These are phyloP conservation scores for Aphaenogaster ashmeadi DNA, from an alignment of 1,140 invertebrate species.

Conservation along the genomic window DNA sequence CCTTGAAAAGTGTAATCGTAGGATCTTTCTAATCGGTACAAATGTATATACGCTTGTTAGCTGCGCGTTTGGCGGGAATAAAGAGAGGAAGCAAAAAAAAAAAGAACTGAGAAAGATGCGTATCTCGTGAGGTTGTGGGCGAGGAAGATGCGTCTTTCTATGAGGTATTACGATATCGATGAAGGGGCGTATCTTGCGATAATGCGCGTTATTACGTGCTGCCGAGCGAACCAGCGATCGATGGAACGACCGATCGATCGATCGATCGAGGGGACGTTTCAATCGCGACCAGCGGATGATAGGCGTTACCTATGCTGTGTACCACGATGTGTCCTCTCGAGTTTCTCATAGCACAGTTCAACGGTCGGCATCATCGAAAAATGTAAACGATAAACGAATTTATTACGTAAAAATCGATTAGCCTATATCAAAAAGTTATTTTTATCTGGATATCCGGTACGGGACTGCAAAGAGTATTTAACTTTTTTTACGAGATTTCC, in stretches of 20 bases:
- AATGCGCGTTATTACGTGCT: slow-evolving; percentile 80
- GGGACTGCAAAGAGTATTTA: neutral
- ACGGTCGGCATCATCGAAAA: slow-evolving; percentile 39
- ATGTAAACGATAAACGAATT: slow-evolving; percentile 25
- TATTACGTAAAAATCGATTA: slow-evolving; percentile 38
- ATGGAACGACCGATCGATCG: slow-evolving; percentile 47
- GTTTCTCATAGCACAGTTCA: slow-evolving; percentile 16
- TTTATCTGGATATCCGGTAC: neutral
- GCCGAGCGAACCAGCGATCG: slow-evolving; percentile 70
- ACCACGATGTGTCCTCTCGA: slow-evolving; percentile 26
- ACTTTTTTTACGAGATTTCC: neutral
- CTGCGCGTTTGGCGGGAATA: neutral
- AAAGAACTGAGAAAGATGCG: slow-evolving; percentile 13
- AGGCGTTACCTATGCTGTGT: slow-evolving; percentile 38
- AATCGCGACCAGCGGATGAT: slow-evolving; percentile 71
- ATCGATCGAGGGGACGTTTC: slow-evolving; percentile 77
- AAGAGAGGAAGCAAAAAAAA: neutral
- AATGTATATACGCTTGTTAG: slow-evolving; percentile 6
- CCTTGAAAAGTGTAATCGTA: neutral
- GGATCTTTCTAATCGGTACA: neutral
- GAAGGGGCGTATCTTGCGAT: slow-evolving; percentile 74
- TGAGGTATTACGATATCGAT: slow-evolving; percentile 77
- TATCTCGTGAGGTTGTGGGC: slow-evolving; percentile 57
- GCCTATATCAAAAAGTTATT: neutral
- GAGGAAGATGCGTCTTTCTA: slow-evolving; percentile 69